phyloP scores from a whole-genome alignment of 2,888 invertebrate species.

The Alviniconcha strummeri region DNA sequence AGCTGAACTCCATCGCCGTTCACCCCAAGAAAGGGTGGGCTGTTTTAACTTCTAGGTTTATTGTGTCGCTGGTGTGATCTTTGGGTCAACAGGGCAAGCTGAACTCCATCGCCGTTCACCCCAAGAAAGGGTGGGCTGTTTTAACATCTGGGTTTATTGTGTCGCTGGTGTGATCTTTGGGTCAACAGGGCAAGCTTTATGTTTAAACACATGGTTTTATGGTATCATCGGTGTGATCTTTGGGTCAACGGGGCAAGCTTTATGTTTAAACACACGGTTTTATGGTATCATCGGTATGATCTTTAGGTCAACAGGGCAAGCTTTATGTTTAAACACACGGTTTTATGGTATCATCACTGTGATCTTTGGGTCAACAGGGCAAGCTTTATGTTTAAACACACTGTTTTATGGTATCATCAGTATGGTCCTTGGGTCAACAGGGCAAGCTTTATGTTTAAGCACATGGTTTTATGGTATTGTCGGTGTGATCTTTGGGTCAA shows the following conservation, averaged over 20 bases:
- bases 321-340: too few relatives aligned
- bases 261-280: conserved; percentile 66
- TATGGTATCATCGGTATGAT: too few relatives aligned
- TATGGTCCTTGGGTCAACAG: neutral
- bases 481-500: neutral
- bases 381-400: conserved; percentile 39
- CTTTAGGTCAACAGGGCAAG: conserved; percentile 73
- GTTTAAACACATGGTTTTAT: too few relatives aligned
- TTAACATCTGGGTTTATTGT: too few relatives aligned
- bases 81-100: conserved; percentile 44
- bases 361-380: conserved; percentile 15
- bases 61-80: too few relatives aligned
- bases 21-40: conserved; percentile 79
- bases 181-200: conserved; percentile 48
- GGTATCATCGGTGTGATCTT: too few relatives aligned
- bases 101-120: conserved; percentile 83
- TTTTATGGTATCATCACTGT: too few relatives aligned
- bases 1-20: conserved; percentile 80
- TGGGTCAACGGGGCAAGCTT: conserved; percentile 74
- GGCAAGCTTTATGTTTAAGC: conserved; percentile 44
- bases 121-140: conserved; percentile 76
- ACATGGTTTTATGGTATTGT: too few relatives aligned
- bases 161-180: too few relatives aligned
- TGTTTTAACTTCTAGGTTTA: too few relatives aligned
- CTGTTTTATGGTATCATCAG: too few relatives aligned